Evolutionary conservation across 2,888 invertebrate genomes (phyloP).

Genomic region (Sinotaia quadrata): DNA sequence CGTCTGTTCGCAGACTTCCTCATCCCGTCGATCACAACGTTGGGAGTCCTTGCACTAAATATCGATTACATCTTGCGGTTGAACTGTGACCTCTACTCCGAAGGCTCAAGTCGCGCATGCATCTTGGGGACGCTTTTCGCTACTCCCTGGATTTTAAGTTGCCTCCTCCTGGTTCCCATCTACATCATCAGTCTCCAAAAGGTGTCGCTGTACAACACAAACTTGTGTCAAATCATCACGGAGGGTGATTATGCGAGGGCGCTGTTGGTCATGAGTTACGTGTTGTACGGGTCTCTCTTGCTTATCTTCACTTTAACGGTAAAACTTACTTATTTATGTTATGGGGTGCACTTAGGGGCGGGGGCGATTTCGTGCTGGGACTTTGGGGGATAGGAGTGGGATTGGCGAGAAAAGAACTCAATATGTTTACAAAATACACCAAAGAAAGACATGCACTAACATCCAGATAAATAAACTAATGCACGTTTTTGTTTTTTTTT

Average conservation of each 20-base stretch:
- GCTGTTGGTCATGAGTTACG: slow-evolving; percentile 33
- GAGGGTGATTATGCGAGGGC: slow-evolving; percentile 29
- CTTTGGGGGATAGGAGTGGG: no score
- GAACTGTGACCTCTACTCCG: slow-evolving; percentile 32
- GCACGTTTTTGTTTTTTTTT: no score
- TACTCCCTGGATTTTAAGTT: slow-evolving; percentile 38
- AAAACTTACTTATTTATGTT: background rate
- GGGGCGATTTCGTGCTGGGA: no score
- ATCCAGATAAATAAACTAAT: no score
- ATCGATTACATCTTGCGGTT: slow-evolving; percentile 40
- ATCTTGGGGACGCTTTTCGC: slow-evolving; percentile 29
- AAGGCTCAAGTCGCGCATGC: slow-evolving; percentile 27
- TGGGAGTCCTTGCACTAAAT: slow-evolving; percentile 40
- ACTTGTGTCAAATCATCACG: slow-evolving; percentile 26
- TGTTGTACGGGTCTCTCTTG: slow-evolving; percentile 25
- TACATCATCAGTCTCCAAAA: slow-evolving; percentile 33
- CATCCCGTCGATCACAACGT: slow-evolving; percentile 40
- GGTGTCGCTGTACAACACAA: slow-evolving; percentile 16
- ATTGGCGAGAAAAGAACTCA: no score
- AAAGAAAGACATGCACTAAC: no score
- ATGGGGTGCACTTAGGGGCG: no score
- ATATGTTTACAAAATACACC: no score
- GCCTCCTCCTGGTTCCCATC: slow-evolving; percentile 34
- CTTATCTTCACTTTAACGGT: slow-evolving; percentile 14
- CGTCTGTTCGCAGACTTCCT: slow-evolving; percentile 37